These are phyloP conservation scores for Peromyscus melanophrys DNA, from an alignment of 2,797 vertebrate species.

Conservation along the genomic window DNA sequence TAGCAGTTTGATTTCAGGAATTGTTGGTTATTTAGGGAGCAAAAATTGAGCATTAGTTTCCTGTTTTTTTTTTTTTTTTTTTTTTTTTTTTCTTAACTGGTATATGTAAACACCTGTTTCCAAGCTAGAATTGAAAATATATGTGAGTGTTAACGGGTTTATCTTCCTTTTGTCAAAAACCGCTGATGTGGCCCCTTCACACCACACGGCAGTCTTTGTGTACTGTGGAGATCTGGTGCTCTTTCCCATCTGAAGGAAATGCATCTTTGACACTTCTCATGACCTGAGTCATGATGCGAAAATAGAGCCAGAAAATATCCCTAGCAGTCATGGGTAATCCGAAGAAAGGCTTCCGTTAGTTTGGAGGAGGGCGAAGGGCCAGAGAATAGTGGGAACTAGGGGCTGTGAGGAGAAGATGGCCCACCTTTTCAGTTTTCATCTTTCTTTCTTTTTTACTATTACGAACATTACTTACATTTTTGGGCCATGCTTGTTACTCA, in stretches of 20 bases:
- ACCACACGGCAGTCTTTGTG: slow-evolving; percentile 85
- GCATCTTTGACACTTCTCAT: slow-evolving; percentile 95
- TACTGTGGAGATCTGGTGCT: slow-evolving; percentile 90
- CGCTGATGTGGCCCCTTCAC: slow-evolving; percentile 86
- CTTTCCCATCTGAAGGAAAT: slow-evolving; percentile 93
- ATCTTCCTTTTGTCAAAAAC: slow-evolving; percentile 85
- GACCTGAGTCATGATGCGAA: slow-evolving; percentile 92
- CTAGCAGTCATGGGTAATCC: slow-evolving; percentile 88
- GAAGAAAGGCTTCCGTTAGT: slow-evolving; percentile 83
- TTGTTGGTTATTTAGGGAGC: slow-evolving; percentile 83
- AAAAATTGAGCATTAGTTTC: slow-evolving; percentile 81
- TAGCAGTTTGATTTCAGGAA: slow-evolving; percentile 67
- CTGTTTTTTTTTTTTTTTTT: slow-evolving; percentile 52
- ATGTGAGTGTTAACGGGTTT: slow-evolving; percentile 85
- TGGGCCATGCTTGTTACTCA: slow-evolving; percentile 79
- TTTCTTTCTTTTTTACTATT: slow-evolving; percentile 79
- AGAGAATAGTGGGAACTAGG: neutral
- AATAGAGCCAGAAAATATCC: slow-evolving; percentile 90
- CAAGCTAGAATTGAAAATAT: slow-evolving; percentile 85
- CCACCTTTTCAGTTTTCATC: slow-evolving; percentile 74
- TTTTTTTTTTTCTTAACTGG: slow-evolving; percentile 70
- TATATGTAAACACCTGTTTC: slow-evolving; percentile 80
- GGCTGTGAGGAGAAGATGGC: slow-evolving; percentile 69
- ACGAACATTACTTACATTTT: slow-evolving; percentile 77
- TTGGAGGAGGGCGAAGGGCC: slow-evolving; percentile 11